Evolutionary conservation across 2,888 invertebrate genomes (phyloP), one percentile per base, ranked within the genome.

Genomic region (Drosophila prolongata): DNA sequence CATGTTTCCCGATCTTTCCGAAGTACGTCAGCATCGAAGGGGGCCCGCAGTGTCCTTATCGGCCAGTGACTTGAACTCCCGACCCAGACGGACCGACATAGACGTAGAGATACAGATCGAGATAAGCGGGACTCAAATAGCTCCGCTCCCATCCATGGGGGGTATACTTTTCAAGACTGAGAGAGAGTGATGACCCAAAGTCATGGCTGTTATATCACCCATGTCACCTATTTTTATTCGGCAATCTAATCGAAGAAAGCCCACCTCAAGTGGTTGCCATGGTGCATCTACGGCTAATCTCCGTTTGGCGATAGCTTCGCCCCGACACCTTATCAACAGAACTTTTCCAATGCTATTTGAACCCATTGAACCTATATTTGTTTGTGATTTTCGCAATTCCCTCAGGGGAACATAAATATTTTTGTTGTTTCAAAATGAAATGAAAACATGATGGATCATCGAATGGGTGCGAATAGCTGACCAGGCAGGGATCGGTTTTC

Each of bases 301-400:
- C 34, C 56, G 56, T 40, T 19, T 30, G 54, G 58, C 58, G 54
- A 58, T 58, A 58, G 58, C 54, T 53, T 6, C 53, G 53, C 9
- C 42, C 10, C 50, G 47, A 42, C 58, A 10, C 14, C 61, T 84
- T 84, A 80, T 80, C 80, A 46, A 35, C 13, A 42, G 35, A 68
- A 73, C 49, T 64, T 75, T 87, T 84, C 67, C 87, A 69, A 80
- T 78, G 68, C 61, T 55, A 62, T 70, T 65, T 82, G 76, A 86
- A 80, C 87, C 66, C 61, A 50, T 49, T 80, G 86, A 82, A 80
- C 76, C 57, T n/a, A 11, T 34, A 6, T 14, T 42, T 27, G 10
- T 49, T 35, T 49, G n/a, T 40, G 40, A 27, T 42, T 49, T 42
- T 61, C 40, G 61, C 62, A 42, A 62, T 37, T 38, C 61, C 14